phyloP scores from a whole-genome alignment of 2,888 invertebrate species.

The Machimus atricapillus region DNA sequence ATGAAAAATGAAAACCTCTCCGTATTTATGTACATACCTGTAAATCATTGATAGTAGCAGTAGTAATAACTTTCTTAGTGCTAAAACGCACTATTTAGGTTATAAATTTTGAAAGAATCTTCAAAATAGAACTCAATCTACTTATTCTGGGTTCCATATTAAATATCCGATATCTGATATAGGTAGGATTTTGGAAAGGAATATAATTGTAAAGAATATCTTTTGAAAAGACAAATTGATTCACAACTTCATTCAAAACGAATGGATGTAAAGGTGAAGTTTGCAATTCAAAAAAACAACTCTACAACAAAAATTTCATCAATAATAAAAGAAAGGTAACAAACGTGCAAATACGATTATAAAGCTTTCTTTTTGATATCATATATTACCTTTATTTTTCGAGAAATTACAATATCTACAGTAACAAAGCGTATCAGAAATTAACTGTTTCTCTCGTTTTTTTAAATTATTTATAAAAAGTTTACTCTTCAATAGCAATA shows the following conservation, averaged over 20 bases:
- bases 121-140: neutral
- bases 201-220: neutral
- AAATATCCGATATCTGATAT: neutral
- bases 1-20: neutral
- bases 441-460: conserved; percentile 1
- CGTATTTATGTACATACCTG: neutral
- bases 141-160: neutral
- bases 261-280: neutral
- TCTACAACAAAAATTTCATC: neutral
- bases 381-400: conserved; percentile 35
- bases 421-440: conserved; percentile 36
- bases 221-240: neutral
- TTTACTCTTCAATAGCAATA: neutral
- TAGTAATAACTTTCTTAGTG: too few relatives aligned
- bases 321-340: neutral
- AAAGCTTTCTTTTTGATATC: neutral
- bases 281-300: neutral
- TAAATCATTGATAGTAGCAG: neutral
- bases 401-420: conserved; percentile 34
- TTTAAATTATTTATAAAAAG: conserved; percentile 18
- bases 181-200: neutral
- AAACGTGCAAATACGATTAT: neutral
- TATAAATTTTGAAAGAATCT: too few relatives aligned
- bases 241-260: neutral
- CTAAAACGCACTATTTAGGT: too few relatives aligned